Conservation (phyloP, 64 coral and sea anemone genomes). For the Dendrophyllia cribrosa region DNA sequence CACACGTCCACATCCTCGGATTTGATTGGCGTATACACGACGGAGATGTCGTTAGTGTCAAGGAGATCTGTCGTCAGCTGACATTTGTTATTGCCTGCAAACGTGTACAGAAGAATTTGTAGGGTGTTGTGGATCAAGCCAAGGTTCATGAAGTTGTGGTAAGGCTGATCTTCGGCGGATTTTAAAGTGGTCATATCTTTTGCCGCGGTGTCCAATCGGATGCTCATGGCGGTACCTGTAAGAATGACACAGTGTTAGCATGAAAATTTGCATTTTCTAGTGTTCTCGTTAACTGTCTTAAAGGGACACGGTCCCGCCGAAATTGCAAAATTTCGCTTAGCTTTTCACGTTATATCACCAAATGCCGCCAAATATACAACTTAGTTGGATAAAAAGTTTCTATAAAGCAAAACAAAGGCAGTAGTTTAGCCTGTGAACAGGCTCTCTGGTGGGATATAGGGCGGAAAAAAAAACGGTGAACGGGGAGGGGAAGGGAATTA, state of each 20-base stretch:
- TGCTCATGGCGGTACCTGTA: constrained; percentile 78
- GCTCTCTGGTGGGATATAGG: too few relatives aligned
- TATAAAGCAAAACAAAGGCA: too few relatives aligned
- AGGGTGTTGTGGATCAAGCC: constrained; percentile 46
- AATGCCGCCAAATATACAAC: too few relatives aligned
- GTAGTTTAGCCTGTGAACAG: too few relatives aligned
- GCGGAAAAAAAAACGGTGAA: too few relatives aligned
- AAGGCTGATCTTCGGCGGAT: neutral
- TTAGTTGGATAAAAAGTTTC: too few relatives aligned
- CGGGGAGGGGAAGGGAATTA: too few relatives aligned
- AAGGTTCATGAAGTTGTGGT: constrained; percentile 41
- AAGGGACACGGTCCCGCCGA: too few relatives aligned
- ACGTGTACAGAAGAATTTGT: constrained; percentile 25
- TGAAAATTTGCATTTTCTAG: too few relatives aligned
- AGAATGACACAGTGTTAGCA: neutral
- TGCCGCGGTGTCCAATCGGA: constrained; percentile 69
- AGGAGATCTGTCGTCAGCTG: constrained; percentile 77
- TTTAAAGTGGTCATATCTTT: constrained; percentile 61
- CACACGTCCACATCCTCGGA: constrained; percentile 42
- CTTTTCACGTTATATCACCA: too few relatives aligned
- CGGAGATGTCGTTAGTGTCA: constrained; percentile 85
- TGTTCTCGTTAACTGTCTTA: too few relatives aligned
- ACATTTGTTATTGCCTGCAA: constrained; percentile 42
- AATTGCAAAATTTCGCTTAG: too few relatives aligned
- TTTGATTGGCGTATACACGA: constrained; percentile 70